Conservation (phyloP, 2,888 invertebrate genomes). For the Glaucopsyche alexis region DNA sequence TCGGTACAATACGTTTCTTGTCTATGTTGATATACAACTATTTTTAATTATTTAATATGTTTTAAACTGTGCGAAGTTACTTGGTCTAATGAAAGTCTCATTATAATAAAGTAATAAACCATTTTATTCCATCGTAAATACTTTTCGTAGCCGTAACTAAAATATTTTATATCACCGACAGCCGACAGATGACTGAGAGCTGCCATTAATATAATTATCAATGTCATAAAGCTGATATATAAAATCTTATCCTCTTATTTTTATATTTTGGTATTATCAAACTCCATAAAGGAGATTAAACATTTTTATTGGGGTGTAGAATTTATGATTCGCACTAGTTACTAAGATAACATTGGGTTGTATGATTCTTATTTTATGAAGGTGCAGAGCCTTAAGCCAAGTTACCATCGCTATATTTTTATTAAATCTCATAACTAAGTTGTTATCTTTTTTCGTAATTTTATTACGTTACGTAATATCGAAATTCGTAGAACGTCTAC, state of each 20-base stretch:
- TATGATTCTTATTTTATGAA: neutral
- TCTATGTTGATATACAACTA: too few species aligned
- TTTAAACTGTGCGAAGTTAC: neutral
- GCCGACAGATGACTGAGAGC: constrained; percentile 30
- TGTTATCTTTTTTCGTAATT: too few species aligned
- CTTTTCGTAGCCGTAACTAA: constrained; percentile 16
- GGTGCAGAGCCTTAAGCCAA: neutral
- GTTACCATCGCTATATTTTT: too few species aligned
- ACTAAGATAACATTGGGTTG: neutral
- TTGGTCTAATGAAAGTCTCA: neutral
- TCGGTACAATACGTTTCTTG: too few species aligned
- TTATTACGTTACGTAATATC: neutral
- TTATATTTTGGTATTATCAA: neutral
- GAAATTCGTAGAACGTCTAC: neutral
- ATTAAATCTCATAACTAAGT: too few species aligned
- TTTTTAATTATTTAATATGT: neutral
- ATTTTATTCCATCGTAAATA: neutral
- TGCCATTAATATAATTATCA: constrained; percentile 5
- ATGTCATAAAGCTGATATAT: neutral
- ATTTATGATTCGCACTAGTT: neutral
- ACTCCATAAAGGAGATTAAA: neutral
- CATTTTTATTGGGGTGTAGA: neutral
- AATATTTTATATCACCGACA: constrained; percentile 31
- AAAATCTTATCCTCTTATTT: neutral
- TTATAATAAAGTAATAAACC: constrained; percentile 2